phyloP scores from a whole-genome alignment of 1,140 invertebrate species.

The Drosophila elegans region DNA sequence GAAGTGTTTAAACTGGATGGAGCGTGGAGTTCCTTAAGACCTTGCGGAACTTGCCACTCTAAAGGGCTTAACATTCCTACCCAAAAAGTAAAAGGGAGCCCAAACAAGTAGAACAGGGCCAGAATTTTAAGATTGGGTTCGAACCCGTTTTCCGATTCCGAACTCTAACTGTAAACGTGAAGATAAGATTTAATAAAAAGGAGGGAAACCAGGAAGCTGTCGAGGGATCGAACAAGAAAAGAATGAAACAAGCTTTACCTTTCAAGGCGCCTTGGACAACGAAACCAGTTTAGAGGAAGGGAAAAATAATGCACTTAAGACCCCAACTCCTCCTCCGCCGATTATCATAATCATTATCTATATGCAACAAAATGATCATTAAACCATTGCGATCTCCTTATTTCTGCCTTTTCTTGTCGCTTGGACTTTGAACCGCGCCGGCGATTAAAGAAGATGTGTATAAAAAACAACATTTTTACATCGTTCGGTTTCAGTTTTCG shows the following conservation, averaged over 20 bases:
- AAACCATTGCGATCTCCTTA: slow-evolving; percentile 19
- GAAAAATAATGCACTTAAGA: slow-evolving; percentile 30
- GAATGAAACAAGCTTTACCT: neutral
- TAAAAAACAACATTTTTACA: slow-evolving; percentile 32
- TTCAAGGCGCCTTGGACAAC: slow-evolving; percentile 17
- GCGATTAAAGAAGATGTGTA: slow-evolving; percentile 23
- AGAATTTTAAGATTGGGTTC: slow-evolving; percentile 1
- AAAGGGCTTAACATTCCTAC: slow-evolving; percentile 13
- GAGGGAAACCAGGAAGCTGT: slow-evolving; percentile 18
- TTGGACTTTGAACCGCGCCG: slow-evolving; percentile 38
- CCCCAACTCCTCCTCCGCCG: neutral
- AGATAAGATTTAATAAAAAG: neutral
- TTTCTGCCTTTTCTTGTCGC: slow-evolving; percentile 17
- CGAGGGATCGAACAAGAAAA: slow-evolving; percentile 2
- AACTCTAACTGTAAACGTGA: slow-evolving; percentile 33
- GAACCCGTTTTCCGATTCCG: slow-evolving; percentile 6
- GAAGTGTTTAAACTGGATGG: neutral
- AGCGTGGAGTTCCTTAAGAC: slow-evolving; percentile 5
- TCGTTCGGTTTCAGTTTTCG: slow-evolving; percentile 15
- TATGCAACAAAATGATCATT: slow-evolving; percentile 17
- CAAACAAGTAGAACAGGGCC: slow-evolving; percentile 26
- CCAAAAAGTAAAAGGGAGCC: slow-evolving; percentile 26
- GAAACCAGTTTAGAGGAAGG: slow-evolving; percentile 32
- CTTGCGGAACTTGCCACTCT: slow-evolving; percentile 32
- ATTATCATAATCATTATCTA: slow-evolving; percentile 23